Evolutionary conservation across 2,888 invertebrate genomes (phyloP), one percentile per base, ranked within the genome.

Genomic region (Cloeon dipterum): DNA sequence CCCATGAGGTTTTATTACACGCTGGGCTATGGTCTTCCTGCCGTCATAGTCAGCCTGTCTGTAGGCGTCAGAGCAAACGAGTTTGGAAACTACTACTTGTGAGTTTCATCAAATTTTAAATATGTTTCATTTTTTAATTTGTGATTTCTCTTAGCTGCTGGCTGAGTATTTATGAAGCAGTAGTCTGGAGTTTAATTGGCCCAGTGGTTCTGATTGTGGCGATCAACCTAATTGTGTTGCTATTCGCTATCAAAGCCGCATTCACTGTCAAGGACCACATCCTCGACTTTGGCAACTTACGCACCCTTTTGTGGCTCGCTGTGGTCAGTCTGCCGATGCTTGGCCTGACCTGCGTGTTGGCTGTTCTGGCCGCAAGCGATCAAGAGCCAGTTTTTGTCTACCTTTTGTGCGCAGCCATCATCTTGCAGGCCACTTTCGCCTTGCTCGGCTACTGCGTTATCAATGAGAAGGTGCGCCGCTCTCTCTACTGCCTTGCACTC

Each of bases 111-210:
- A 29, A 8, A 11, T 11, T 29, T 21, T 14, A 29, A n/a, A n/a
- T 29, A 11, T 23, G 23, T 23, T 23, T 23, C 29, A 29, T 11
- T 8, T 8, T 11, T 8, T 29, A 8, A 5, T 21, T 21, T 5
- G 21, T 21, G 5, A 8, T 8, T 5, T 21, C 21, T 10, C 21
- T 7, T 56, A 91, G 91, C 55, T 94, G 94, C 56, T 94, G 93
- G 93, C 66, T 94, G 42, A 83, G 85, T 7, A 73, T 89, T 29
- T 85, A 88, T 53, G 89, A 91, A 54, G 76, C 81, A 17, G 83
- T 91, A 17, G 79, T 93, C 32, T 94, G 93, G 93, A 83, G 89
- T 62, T 68, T 93, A 48, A 85, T 93, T 45, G 83, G 86, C 3
- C 93, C 94, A 5, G 76, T 89, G 20, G 78, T 74, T 21, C 66